phyloP scores from a whole-genome alignment of 2,888 invertebrate species.

The Leptogaster cylindrica region DNA sequence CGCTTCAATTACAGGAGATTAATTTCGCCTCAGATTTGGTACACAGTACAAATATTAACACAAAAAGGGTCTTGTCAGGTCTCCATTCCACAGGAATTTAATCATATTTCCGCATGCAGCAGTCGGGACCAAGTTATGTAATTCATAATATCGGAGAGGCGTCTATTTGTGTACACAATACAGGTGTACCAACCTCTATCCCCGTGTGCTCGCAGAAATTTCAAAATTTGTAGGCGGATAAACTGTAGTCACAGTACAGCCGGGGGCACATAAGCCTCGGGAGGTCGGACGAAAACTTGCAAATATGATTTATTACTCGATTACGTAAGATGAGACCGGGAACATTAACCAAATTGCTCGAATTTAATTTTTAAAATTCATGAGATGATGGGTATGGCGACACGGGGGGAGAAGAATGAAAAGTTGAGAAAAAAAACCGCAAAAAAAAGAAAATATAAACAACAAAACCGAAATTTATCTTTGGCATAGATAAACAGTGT shows the following conservation, averaged over 20 bases:
- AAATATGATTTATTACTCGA: constrained; percentile 47
- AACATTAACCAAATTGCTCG: constrained; percentile 47
- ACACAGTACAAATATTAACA: constrained; percentile 23
- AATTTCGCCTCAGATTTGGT: constrained; percentile 33
- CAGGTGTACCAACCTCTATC: not conserved
- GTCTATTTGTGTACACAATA: constrained; percentile 23
- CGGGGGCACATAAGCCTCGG: constrained; percentile 15
- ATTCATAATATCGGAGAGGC: constrained; percentile 30
- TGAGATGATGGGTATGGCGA: constrained; percentile 3
- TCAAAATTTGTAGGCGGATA: constrained; percentile 22
- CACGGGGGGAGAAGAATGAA: constrained; percentile 14
- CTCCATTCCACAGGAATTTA: constrained; percentile 24
- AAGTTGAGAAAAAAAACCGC: too few relatives aligned
- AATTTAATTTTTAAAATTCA: constrained; percentile 46
- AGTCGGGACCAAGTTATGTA: constrained; percentile 27
- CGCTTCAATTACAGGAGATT: constrained; percentile 28
- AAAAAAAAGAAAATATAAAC: too few relatives aligned
- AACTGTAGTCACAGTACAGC: constrained; percentile 1
- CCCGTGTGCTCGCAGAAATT: constrained; percentile 25
- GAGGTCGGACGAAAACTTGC: constrained; percentile 14
- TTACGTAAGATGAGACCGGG: constrained; percentile 44
- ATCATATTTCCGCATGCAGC: constrained; percentile 40
- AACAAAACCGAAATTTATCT: too few relatives aligned
- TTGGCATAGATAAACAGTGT: constrained; percentile 28
- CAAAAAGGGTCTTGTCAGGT: constrained; percentile 18